Base-by-base conservation (phyloP, 2,888 invertebrate genomes). In the Lamproptera curius region DNA sequence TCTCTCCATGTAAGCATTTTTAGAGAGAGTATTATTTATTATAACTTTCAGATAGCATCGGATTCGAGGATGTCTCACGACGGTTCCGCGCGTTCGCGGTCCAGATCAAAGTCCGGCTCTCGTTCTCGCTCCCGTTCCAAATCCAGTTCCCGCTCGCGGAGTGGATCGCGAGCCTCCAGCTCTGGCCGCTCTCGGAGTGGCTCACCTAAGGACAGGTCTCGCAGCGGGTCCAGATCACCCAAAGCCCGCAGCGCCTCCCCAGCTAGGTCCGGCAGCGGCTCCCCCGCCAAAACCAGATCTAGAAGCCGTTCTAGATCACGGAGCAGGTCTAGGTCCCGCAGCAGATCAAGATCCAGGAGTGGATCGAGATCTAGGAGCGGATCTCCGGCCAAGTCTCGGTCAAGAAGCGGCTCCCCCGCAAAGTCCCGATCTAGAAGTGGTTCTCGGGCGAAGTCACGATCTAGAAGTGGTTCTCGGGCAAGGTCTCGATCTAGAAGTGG, bases 61-160 rank as follows among this genome's bases (percentile, higher is more conserved):
- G 70, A 65, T 2, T 66, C 77, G 1, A 77, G 72, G 59, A 79
- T 77, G 79, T 82, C 83, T 0, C 72, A 67, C 39, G 77, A 67
- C 39, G 76, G 80, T 1, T 78, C 82, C 0, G 55, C 55, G 1
- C 64, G 59, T n/a, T 65, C 65, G 0, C 57, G 58, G 5, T 65
- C 65, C 0, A 58, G 58, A 5, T 67, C 67, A 4, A 54, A 48
- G 4, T 59, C 61, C 5, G 50, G 57, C 26, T 44, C 44, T 8
- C 33, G 50, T 2, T 34, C 33, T 10, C 45, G 37, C 3, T 61
- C 62, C 0, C 51, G 54, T 17, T 65, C 65, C 0, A 56, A 54
- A 9, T 65, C 70, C 3, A 56, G 65, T 1, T 77, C 80, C 5
- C 65, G 66, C 23, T 65, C 70, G 26, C 65, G 67, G 40, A 20